Conservation (phyloP, 2,888 invertebrate species). For the Watsonalla cultraria region DNA sequence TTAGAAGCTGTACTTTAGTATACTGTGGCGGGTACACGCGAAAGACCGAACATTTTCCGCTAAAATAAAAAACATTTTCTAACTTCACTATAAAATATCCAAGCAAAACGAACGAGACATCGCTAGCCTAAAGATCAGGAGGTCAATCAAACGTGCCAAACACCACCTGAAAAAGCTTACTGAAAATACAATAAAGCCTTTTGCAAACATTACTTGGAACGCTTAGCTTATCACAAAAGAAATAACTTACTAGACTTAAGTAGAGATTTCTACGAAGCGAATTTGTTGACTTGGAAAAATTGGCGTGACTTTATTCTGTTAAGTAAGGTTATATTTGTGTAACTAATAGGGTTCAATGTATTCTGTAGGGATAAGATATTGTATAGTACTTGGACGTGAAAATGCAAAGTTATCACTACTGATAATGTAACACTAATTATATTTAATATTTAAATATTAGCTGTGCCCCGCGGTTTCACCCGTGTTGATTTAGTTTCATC, state of each 20-base stretch:
- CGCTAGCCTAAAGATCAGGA: neutral
- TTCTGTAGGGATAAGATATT: neutral
- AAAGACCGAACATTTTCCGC: neutral
- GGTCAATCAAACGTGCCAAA: neutral
- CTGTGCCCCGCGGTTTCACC: too few species aligned
- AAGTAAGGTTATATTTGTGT: neutral
- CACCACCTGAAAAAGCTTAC: neutral
- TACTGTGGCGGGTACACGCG: too few species aligned
- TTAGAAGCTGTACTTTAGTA: too few species aligned
- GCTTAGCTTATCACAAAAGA: neutral
- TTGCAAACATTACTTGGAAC: neutral
- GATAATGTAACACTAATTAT: too few species aligned
- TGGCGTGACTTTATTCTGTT: neutral
- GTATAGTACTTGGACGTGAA: neutral
- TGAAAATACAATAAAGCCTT: neutral
- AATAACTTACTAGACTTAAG: neutral
- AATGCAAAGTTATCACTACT: too few species aligned
- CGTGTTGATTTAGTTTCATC: too few species aligned
- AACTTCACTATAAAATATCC: too few species aligned
- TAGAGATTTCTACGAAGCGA: neutral
- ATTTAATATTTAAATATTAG: too few species aligned
- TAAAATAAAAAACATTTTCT: too few species aligned
- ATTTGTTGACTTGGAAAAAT: neutral
- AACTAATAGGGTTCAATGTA: neutral
- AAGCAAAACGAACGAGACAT: neutral